Conservation (phyloP, 2,113 vertebrate species). For the Machaerirhynchus nigripectus region DNA sequence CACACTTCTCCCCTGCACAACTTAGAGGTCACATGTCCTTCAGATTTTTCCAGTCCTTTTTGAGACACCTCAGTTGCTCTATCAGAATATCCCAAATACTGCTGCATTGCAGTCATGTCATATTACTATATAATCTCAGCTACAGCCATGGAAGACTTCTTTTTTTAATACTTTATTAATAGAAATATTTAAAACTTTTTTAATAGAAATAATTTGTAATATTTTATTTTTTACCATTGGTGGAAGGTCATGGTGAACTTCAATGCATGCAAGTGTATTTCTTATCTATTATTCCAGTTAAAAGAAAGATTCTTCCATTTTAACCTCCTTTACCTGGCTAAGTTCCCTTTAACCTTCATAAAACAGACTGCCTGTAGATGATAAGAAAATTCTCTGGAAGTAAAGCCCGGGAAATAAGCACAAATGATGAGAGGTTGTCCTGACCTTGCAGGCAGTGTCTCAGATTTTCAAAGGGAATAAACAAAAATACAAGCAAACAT, state of each 20-base stretch:
- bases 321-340: not conserved
- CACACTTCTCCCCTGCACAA: not conserved
- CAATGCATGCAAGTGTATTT: not conserved
- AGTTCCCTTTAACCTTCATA: not conserved
- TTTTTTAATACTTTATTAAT: not conserved
- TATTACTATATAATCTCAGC: not conserved
- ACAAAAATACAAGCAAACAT: conserved; percentile 57
- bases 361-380: not conserved
- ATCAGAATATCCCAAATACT: not conserved
- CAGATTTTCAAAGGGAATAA: conserved; percentile 59
- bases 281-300: not conserved
- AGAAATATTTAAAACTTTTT: not conserved
- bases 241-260: not conserved
- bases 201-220: not conserved
- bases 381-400: not conserved
- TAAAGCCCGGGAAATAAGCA: not conserved
- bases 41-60: not conserved
- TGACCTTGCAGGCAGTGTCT: not conserved
- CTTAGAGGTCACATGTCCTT: fast-evolving
- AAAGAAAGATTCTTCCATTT: not conserved
- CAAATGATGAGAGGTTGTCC: not conserved
- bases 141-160: not conserved
- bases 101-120: not conserved
- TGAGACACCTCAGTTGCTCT: not conserved
- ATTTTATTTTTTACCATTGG: not conserved